Percentiles rank a stretch among this genome's conserved stretches.
These are phyloP conservation scores for Drosophila jambulina DNA, from an alignment of 1,140 invertebrate species.

Conservation along the genomic window DNA sequence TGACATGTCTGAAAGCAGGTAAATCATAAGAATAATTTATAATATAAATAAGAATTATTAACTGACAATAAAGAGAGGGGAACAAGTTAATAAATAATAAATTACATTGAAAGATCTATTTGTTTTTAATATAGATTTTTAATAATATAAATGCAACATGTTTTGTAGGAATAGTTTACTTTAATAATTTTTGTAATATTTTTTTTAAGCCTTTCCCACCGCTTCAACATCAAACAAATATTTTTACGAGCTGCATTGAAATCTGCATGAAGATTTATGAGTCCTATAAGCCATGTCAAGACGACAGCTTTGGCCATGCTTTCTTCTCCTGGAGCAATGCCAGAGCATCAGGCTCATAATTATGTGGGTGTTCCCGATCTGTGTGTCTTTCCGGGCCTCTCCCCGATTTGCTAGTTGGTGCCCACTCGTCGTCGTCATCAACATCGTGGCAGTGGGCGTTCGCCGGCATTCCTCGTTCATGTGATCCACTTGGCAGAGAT, in stretches of 20 bases:
- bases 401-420: slow-evolving; percentile 10
- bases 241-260: neutral
- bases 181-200: neutral
- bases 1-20: neutral
- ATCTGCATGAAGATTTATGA: slow-evolving; percentile 21
- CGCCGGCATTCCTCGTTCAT: slow-evolving; percentile 38
- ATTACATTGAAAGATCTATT: too few species aligned
- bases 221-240: slow-evolving; percentile 20
- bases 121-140: neutral
- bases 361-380: slow-evolving; percentile 50
- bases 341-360: slow-evolving; percentile 30
- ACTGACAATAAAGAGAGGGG: neutral
- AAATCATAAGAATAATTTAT: too few species aligned
- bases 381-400: slow-evolving; percentile 23
- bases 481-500: slow-evolving; percentile 52
- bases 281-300: slow-evolving; percentile 1
- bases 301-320: slow-evolving; percentile 14
- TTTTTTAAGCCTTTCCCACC: neutral
- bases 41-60: neutral
- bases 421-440: slow-evolving; percentile 39
- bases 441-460: slow-evolving; percentile 40
- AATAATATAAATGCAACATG: neutral
- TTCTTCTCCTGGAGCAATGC: slow-evolving; percentile 10
- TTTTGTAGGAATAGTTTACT: neutral
- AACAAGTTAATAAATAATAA: neutral